These are phyloP conservation scores for Mesorhabditis sp. DNA, from an alignment of 2,888 invertebrate species.

Conservation along the genomic window DNA sequence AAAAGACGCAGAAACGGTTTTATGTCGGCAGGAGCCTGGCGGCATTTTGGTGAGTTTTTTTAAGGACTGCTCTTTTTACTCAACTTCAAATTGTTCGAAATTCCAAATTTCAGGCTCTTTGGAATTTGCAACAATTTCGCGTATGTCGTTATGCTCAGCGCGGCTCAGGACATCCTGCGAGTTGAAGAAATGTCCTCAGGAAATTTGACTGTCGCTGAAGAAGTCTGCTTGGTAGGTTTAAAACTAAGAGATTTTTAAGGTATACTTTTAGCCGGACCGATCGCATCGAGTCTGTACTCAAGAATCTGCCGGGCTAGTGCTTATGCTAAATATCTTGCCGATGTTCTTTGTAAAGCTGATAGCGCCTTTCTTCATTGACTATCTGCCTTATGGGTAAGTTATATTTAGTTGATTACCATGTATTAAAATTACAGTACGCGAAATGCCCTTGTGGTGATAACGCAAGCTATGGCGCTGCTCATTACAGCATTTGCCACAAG, in stretches of 20 bases:
- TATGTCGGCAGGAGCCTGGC: slow-evolving; percentile 4
- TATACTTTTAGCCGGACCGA: not conserved
- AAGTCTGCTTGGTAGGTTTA: not conserved
- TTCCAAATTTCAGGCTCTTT: not conserved
- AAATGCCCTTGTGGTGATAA: not conserved
- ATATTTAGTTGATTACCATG: not conserved
- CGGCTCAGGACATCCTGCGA: not conserved
- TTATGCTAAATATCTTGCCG: not conserved
- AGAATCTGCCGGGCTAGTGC: not conserved
- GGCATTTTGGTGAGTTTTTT: not conserved
- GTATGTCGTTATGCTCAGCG: not conserved
- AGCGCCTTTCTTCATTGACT: not conserved
- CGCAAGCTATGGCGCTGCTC: not conserved
- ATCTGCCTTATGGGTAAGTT: slow-evolving; percentile 2
- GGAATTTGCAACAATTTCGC: slow-evolving; percentile 1
- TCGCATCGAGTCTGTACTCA: not conserved
- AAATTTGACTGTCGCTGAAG: not conserved
- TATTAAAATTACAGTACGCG: not conserved
- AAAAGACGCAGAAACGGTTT: not conserved
- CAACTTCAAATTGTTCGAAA: not conserved
- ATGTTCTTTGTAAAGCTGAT: not conserved
- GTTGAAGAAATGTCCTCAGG: not conserved
- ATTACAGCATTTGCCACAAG: not conserved
- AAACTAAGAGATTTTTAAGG: no score
- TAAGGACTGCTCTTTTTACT: no score